A percentile compares a stretch with the other conserved stretches of the same genome.
These are phyloP conservation scores for Dendrolimus kikuchii DNA, from an alignment of 1,140 invertebrate species.

Conservation along the genomic window DNA sequence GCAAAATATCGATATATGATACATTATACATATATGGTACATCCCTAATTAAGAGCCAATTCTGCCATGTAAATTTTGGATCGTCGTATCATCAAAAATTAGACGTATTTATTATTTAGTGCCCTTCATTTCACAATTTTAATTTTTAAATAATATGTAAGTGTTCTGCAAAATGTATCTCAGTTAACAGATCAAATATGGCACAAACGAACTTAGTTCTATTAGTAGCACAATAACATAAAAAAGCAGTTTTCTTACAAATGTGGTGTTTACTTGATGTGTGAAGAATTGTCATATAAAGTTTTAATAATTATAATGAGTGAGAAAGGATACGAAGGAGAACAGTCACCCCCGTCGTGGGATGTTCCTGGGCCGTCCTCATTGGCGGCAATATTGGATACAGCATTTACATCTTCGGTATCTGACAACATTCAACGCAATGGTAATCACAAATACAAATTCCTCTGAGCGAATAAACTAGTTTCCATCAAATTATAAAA, in stretches of 20 bases:
- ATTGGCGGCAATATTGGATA: constrained; percentile 62
- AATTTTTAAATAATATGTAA: not conserved
- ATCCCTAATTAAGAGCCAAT: not conserved
- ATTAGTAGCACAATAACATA: not conserved
- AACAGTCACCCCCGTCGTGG: constrained; percentile 52
- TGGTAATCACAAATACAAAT: constrained; percentile 28
- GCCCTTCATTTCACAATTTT: constrained; percentile 1
- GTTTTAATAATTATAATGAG: constrained; percentile 38
- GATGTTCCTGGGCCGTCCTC: constrained; percentile 62
- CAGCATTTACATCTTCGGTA: constrained; percentile 55
- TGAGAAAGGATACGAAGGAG: constrained; percentile 56
- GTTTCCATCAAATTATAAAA: too few species aligned
- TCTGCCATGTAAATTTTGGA: constrained; percentile 7
- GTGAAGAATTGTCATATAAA: constrained; percentile 23
- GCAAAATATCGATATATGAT: too few species aligned
- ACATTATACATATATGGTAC: too few species aligned
- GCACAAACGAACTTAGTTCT: too few species aligned
- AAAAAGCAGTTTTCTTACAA: constrained; percentile 1
- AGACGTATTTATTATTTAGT: constrained; percentile 2
- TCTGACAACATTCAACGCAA: constrained; percentile 51
- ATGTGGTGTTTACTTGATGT: constrained; percentile 6
- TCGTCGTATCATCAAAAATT: constrained; percentile 5
- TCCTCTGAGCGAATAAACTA: not conserved
- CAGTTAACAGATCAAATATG: too few species aligned
- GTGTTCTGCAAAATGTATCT: too few species aligned